Base-by-base conservation (phyloP, 1,140 invertebrate species). In the Cyclina sinensis region DNA sequence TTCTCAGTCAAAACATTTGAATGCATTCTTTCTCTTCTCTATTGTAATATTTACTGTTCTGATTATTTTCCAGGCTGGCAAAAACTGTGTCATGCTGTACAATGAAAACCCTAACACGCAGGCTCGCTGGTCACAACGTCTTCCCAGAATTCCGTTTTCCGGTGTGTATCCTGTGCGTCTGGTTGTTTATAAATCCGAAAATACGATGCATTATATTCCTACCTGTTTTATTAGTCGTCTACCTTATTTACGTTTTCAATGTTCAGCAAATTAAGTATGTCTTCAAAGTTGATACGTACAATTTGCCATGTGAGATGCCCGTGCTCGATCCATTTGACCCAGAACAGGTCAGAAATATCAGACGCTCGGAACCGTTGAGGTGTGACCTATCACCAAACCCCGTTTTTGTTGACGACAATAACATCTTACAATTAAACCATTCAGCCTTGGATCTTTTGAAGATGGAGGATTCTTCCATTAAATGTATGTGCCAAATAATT, bases 221-320 rank as follows among this genome's bases (percentile, higher is more conserved):
- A 54, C 18, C 21, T 7, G 21, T 18, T 54, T 7, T 14, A 54
- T 18, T 54, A 3, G 21, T 54, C 21, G 7, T 7, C 21, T 18
- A 54, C 3, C 12, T 54, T 7, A 54, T 54, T n/a, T 54, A 54
- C 21, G 7, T 54, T 18, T 54, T 54, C 51, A 54, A n/a, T 18
- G 21, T 7, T 3, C 7, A 54, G 21, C 51, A 54, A 3, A 3
- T 27, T 1, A 1, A 32, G 12, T 54, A 35, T 54, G 11, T 32
- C 1, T 70, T 37, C 32, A 70, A 70, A 51, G 30, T 78, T 21
- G 74, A 54, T 54, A 78, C 43, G 0, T 78, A 78, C 21, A 32
- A 46, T 12, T 21, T 78, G 11, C 97, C 97, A 30, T 99, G 98
- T 94, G 97, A 97, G 1, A 98, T 98, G 90, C 97, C 98, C 0